These are phyloP conservation scores for Onthophagus sagittarius DNA, from an alignment of 2,888 invertebrate genomes.

Conservation along the genomic window DNA sequence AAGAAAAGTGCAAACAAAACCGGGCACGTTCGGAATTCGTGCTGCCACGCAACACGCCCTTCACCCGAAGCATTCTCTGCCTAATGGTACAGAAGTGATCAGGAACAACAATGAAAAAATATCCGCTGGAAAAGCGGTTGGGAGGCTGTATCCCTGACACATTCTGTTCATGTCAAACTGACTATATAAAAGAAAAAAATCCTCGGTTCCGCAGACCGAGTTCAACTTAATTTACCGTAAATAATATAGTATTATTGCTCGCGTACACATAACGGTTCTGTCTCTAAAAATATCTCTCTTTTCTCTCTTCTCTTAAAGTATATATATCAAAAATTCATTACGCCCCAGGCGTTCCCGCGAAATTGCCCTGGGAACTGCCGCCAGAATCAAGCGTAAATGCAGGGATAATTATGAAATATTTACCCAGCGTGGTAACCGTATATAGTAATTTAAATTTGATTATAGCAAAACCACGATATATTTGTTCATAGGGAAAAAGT, in stretches of 20 bases:
- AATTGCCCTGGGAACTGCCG: not conserved
- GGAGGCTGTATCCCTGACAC: not conserved
- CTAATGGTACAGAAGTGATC: not conserved
- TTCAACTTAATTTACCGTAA: not conserved
- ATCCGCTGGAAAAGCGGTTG: not conserved
- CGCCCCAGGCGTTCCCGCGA: not conserved
- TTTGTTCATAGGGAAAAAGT: not conserved
- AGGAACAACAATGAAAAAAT: not conserved
- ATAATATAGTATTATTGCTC: not conserved
- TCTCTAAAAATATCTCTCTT: not conserved
- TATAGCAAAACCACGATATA: not conserved
- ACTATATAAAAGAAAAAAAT: not conserved
- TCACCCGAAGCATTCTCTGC: not conserved
- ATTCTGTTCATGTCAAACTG: not conserved
- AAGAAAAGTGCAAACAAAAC: not conserved
- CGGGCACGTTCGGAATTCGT: not conserved
- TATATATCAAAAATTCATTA: not conserved
- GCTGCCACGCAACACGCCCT: not conserved
- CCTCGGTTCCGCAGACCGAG: not conserved
- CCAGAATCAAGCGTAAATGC: not conserved
- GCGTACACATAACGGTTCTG: not conserved
- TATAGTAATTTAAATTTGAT: not conserved
- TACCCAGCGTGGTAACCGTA: not conserved
- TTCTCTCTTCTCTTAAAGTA: not conserved
- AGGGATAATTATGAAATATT: not conserved